Evolutionary conservation across 2,888 invertebrate species (phyloP).

Genomic region (Drosophila greeni): DNA sequence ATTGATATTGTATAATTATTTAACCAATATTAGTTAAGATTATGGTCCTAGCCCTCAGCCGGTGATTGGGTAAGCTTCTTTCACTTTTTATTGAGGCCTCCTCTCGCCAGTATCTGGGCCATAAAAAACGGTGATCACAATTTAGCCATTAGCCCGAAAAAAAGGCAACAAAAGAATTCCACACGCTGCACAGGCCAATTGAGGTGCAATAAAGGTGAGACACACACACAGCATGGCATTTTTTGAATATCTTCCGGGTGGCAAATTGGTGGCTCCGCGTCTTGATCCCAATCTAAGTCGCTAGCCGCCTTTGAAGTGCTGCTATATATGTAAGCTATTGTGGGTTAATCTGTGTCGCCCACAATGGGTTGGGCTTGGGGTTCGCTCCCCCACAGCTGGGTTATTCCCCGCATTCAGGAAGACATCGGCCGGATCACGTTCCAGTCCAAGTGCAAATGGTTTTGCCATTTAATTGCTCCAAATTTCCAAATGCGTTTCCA

Average conservation of each 20-base stretch:
- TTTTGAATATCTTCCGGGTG: slow-evolving; percentile 62
- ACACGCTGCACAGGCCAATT: slow-evolving; percentile 22
- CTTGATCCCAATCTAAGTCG: slow-evolving; percentile 38
- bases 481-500: slow-evolving; percentile 44
- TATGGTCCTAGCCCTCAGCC: neutral
- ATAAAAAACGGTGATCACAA: slow-evolving; percentile 20
- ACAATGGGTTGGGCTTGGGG: slow-evolving; percentile 27
- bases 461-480: slow-evolving; percentile 43
- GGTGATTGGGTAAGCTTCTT: slow-evolving; percentile 64
- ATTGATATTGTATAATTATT: neutral
- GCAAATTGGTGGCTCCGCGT: slow-evolving; percentile 45
- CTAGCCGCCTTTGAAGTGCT: slow-evolving; percentile 40
- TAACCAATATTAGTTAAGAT: neutral
- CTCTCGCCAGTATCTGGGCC: slow-evolving; percentile 15
- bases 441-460: slow-evolving; percentile 39
- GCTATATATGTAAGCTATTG: neutral
- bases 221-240: slow-evolving; percentile 33
- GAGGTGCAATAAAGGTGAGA: slow-evolving; percentile 46
- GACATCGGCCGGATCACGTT: slow-evolving; percentile 36
- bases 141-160: slow-evolving; percentile 3
- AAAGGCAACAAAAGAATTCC: slow-evolving; percentile 36
- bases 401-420: slow-evolving; percentile 39
- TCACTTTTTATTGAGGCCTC: slow-evolving; percentile 51
- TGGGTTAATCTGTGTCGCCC: slow-evolving; percentile 36
- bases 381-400: slow-evolving; percentile 17